Evolutionary conservation across 2,797 vertebrate genomes (phyloP), one percentile per base, ranked within the genome.

Genomic region (Propithecus perrieri): DNA sequence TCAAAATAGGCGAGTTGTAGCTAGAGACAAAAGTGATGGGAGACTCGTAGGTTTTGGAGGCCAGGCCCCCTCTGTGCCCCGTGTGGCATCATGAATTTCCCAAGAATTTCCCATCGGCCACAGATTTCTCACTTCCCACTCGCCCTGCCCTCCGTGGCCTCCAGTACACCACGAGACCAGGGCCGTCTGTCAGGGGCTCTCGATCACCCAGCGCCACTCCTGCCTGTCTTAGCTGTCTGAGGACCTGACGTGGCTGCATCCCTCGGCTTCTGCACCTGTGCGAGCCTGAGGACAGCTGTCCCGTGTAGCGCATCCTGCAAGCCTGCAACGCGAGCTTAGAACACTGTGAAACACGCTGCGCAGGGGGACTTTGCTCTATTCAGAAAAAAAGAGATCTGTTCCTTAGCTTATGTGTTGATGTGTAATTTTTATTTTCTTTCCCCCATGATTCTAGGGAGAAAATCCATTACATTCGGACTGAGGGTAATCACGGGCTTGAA

Each of bases 391-490:
- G 78, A 86, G 50, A 22, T 15, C 26, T 65, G 0, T 93, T 50
- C 5, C 1, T 81, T 43, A 6, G 18, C 88, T 81, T 76, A n/a
- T 24, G 15, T 2, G 26, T 94, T 83, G 20, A 18, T 67, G 0
- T 46, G 1, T 83, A 35, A 12, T 89, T 95, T 89, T 80, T 90
- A 67, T 86, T 88, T 69, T 96, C 72, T 94, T 81, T 95, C 33
- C 59, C 43, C 91, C 84, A 28, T 93, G 89, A n/a, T 98, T 98
- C 95, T 98, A 99, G 99, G 99, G 99, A 99, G 99, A 99, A 99
- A 98, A 99, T 99, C 97, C 99, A 99, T 98, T 99, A 99, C 97
- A 99, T 99, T 97, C 99, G 99, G 79, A 99, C 99, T 63, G 99
- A 99, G 98, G 99, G 99, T 33, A 99, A 99, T 74, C 99, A 99